Conservation (phyloP, 2,797 vertebrate genomes). For the Scolopax bukidnonensis region DNA sequence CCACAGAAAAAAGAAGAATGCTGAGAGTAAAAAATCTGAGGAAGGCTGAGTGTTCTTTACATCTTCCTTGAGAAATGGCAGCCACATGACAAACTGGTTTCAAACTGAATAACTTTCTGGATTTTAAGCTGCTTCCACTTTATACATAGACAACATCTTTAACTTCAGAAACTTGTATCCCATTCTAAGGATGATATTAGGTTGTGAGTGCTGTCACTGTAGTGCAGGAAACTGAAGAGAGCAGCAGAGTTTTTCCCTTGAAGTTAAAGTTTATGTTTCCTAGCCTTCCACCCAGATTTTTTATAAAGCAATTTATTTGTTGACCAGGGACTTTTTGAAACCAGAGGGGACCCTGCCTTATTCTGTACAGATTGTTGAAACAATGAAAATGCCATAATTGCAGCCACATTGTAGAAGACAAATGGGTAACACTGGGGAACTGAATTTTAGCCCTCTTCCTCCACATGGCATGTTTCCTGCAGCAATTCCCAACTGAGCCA, state of each 20-base stretch:
- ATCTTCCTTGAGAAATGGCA: background rate
- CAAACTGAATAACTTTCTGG: background rate
- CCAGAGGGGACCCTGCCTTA: background rate
- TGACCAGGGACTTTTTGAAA: slow-evolving; percentile 14
- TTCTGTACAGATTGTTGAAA: slow-evolving; percentile 1
- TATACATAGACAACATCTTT: background rate
- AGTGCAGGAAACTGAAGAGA: background rate
- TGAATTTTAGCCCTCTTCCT: slow-evolving; percentile 39
- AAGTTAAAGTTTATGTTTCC: slow-evolving; percentile 59
- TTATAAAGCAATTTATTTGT: background rate
- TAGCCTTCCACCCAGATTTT: slow-evolving; percentile 6
- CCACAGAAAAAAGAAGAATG: background rate
- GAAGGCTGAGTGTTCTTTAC: background rate
- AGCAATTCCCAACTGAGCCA: slow-evolving; percentile 30
- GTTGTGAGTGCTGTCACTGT: background rate
- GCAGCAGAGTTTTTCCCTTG: background rate
- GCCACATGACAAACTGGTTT: background rate
- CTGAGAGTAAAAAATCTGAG: background rate
- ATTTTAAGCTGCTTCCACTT: slow-evolving; percentile 48
- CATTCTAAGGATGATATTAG: slow-evolving; percentile 28
- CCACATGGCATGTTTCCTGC: slow-evolving; percentile 51
- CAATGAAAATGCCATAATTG: slow-evolving; percentile 51
- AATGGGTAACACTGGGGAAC: slow-evolving; percentile 24
- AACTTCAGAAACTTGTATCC: background rate
- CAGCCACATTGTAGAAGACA: slow-evolving; percentile 49